Base-by-base conservation (phyloP, 2,888 invertebrate genomes). In the Iselma pallidipennis region DNA sequence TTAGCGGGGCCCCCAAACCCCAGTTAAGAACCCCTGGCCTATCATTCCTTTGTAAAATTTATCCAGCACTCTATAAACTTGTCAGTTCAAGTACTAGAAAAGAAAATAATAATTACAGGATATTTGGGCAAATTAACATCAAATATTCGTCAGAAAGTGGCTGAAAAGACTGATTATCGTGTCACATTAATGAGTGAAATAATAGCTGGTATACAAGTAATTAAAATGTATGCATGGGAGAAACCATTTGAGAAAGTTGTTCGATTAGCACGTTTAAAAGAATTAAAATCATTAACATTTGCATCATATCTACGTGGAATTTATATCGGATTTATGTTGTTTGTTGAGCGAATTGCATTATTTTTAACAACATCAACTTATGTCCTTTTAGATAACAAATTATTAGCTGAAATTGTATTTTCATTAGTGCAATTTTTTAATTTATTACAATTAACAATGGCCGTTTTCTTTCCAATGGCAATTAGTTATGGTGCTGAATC, bases 321-420 rank as follows among this genome's bases (percentile, higher is more conserved):
- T 69, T 87, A 87, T 10, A 81, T 86, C 19, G 88, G 89, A 0
- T 78, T 86, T 66, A 80, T 87, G 75, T 90, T 95, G 48, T 94
- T 94, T 77, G 91, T 94, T 0, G 91, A 94, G 73, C 88, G 95
- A 68, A 86, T 93, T 29, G 91, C 95, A 0, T 83, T 95, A 12
- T 93, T 90, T 76, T 86, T 92, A 55, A 93, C 94, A 0, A 85
- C 96, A 52, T 83, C 92, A 29, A 86, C 90, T 0, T 94, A 89
- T 75, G 90, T 91, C 9, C 82, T 94, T 1, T 80, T 88, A 66
- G 92, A 91, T 25, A 76, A 83, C 61, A 66, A 66, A 14, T 76
- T 85, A 67, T 81, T 83, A 5, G 85, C 76, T 0, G 71, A 74
- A 28, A 78, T 76, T 71, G 82, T 81, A 23, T 84, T 83, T 60